phyloP scores from a whole-genome alignment of 2,888 invertebrate species.

The Rambutsinella grinnellia region DNA sequence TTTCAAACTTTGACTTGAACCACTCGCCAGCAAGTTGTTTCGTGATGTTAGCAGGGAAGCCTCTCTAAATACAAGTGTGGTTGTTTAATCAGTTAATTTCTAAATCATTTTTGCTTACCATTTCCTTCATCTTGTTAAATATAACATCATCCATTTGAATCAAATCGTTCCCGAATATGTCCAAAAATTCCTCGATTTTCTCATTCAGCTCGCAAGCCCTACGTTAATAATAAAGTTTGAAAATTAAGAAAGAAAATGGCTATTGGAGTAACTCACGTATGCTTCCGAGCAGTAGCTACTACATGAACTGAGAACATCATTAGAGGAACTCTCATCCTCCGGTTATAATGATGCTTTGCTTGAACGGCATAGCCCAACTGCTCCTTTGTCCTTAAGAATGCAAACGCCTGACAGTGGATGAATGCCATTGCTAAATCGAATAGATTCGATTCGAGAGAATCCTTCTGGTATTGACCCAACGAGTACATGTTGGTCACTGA shows the following conservation, averaged over 20 bases:
- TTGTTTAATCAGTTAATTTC: background rate
- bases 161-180: background rate
- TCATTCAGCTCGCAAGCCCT: conserved; percentile 10
- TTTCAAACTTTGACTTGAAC: background rate
- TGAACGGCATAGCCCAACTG: conserved; percentile 13
- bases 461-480: background rate
- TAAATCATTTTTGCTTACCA: background rate
- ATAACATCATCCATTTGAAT: background rate
- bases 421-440: conserved; percentile 1
- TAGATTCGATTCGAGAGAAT: background rate
- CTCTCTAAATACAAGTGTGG: background rate
- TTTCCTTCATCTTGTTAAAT: background rate
- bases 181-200: conserved; percentile 20
- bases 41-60: background rate
- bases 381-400: background rate
- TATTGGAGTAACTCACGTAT: no score
- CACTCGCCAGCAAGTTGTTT: background rate
- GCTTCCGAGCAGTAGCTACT: background rate
- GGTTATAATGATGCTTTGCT: background rate
- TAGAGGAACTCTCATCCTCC: background rate
- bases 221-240: no score
- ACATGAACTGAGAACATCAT: conserved; percentile 9
- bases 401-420: conserved; percentile 13
- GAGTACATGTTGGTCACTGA: conserved; percentile 1
- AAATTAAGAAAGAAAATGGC: no score